Percentiles rank a stretch among this genome's conserved stretches.
Conservation (phyloP, 1,140 invertebrate genomes). For the Pteromalus puparum region DNA sequence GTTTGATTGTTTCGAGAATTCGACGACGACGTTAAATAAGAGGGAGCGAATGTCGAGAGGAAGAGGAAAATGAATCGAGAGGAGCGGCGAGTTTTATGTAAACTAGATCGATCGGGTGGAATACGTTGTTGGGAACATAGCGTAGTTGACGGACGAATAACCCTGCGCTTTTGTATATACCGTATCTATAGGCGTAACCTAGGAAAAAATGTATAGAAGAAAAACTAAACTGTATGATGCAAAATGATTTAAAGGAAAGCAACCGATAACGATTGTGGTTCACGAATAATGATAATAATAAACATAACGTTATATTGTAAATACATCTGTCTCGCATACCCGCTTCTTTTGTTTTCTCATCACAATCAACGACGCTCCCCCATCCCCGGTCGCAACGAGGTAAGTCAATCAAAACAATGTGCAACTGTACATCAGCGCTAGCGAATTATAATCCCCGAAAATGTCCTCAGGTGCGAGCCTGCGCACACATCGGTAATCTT, state of each 20-base stretch:
- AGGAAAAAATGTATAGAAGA: constrained; percentile 65
- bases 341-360: neutral
- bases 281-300: constrained; percentile 69
- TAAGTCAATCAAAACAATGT: constrained; percentile 4
- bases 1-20: neutral
- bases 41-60: neutral
- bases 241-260: constrained; percentile 53
- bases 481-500: neutral
- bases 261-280: constrained; percentile 65
- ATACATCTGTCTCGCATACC: neutral
- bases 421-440: neutral
- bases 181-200: constrained; percentile 56
- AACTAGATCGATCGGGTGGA: constrained; percentile 43
- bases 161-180: constrained; percentile 64
- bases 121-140: constrained; percentile 58
- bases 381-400: neutral
- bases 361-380: neutral
- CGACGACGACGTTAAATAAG: too few relatives aligned
- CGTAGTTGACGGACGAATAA: constrained; percentile 61
- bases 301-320: constrained; percentile 71
- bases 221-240: constrained; percentile 66
- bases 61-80: neutral
- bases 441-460: too few relatives aligned
- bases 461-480: too few relatives aligned
- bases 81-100: constrained; percentile 22